Base-by-base conservation (phyloP, 2,888 invertebrate species). In the Rhorus exstirpatorius region DNA sequence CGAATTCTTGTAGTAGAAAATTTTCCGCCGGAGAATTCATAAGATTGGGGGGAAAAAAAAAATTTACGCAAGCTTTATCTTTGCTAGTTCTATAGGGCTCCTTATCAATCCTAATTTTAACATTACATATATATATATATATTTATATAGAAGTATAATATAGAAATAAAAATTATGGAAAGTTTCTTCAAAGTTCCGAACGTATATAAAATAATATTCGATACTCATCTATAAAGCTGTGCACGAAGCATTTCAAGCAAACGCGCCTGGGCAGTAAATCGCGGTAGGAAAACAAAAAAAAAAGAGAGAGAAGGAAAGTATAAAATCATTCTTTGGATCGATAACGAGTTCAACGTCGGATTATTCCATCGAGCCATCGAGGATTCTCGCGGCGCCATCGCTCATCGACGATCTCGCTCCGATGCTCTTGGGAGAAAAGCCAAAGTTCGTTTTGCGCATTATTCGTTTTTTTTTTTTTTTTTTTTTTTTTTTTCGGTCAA, bases 201-300 rank as follows among this genome's bases (percentile, higher is more conserved):
- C 3, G 26, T n/a, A 55, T 1, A 55, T 21, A 14, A 60, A 60
- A 10, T 35, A 60, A 35, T 35, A 35, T 21, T 60, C 35, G 10
- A 60, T 35, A 19, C 35, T 60, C 31, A 17, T 35, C 17, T 35
- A 14, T 35, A 38, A 60, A 35, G 21, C 21, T 68, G 14, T 46
- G 38, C 53, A 38, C 21, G 21, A 68, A 68, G 68, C 68, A 68
- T 68, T 68, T 21, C 51, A 68, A 51, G 53, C 68, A 53, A 21
- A 24, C 38, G 12, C 41, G 12, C 41, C 7, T 53, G 49, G 24
- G 31, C 38, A 53, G 53, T 38, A 38, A 38, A 24, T 19, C 1
- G 67, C 46, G 12, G 35, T 19, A 35, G 35, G 14, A 51, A 44
- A 26, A 19, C 14, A 24, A 38, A n/a, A 17, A n/a, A 8, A 7